Evolutionary conservation across 2,888 invertebrate genomes (phyloP).

Genomic region (Sericinus montela): DNA sequence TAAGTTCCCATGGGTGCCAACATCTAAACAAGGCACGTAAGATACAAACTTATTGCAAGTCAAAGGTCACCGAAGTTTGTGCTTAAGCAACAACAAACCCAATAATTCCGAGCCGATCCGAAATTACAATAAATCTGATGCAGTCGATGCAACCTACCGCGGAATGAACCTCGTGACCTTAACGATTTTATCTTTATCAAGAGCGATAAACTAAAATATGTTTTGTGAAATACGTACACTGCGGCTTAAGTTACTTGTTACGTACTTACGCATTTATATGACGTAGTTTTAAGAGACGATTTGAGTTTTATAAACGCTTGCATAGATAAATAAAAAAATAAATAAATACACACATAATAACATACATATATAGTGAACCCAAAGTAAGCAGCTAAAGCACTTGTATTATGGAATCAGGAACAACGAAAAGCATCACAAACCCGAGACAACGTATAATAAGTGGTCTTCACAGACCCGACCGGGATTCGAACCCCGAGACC

Average conservation of each 20-base stretch:
- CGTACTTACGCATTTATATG: constrained; percentile 1
- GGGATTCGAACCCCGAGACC: too few species aligned
- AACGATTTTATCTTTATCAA: constrained; percentile 19
- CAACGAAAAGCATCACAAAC: too few species aligned
- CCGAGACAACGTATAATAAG: too few species aligned
- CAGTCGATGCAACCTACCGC: constrained; percentile 15
- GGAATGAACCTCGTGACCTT: constrained; percentile 21
- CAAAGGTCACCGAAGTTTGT: constrained; percentile 12
- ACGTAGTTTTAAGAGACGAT: background rate
- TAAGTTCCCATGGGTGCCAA: background rate
- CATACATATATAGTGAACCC: too few species aligned
- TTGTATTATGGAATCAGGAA: too few species aligned
- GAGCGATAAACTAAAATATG: constrained; percentile 19
- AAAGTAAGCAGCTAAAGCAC: too few species aligned
- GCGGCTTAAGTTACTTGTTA: background rate
- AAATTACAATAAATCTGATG: constrained; percentile 17
- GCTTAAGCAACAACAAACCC: constrained; percentile 8
- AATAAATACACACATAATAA: too few species aligned
- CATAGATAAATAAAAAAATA: too few species aligned
- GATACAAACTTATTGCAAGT: background rate
- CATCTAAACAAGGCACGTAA: background rate
- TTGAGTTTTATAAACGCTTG: too few species aligned
- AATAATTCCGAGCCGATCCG: constrained; percentile 9
- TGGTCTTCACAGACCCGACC: too few species aligned
- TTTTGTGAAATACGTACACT: constrained; percentile 9